Base-by-base conservation (phyloP, 2,888 invertebrate genomes). In the Acronicta alni region DNA sequence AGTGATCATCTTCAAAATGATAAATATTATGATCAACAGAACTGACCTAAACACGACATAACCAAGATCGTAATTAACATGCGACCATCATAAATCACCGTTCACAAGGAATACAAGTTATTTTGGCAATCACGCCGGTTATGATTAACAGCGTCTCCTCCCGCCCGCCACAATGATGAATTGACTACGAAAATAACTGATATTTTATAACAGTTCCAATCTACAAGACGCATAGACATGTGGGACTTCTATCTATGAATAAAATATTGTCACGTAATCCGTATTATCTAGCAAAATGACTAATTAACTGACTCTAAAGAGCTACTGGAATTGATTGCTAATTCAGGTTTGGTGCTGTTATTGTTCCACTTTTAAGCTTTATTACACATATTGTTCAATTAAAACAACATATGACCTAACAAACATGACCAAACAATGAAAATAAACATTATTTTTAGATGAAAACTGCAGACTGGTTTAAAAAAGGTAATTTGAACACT, bases 71-170 rank as follows among this genome's bases (percentile, higher is more conserved):
- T 89, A 89, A 90, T 90, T 89, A 91, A 82, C 86, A 84, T 84
- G 75, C 74, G 73, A 20, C 35, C 76, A 77, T 77, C 82, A 89
- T 91, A 88, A 90, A 91, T 91, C 91, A 91, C 75, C 71, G 73
- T 76, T 82, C 82, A 84, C 82, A 83, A 85, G 82, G 83, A 87
- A 85, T 85, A 89, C 88, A 84, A 86, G 91, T 89, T 90, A 89
- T 91, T 92, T 93, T 92, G 92, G 91, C 92, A 91, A 91, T 92
- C 82, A 83, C 74, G 76, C 75, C 83, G 52, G 80, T 83, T 88
- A 80, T 86, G 84, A 86, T 82, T 79, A 81, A 85, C 85, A 75
- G 63, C 72, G 75, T 77, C 75, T 87, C 87, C 84, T 82, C 86
- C 82, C 83, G 69, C 60, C 52, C 79, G 82, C 75, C 78, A 78